phyloP scores from a whole-genome alignment of 2,113 vertebrate genomes.

The Ciconia boyciana region DNA sequence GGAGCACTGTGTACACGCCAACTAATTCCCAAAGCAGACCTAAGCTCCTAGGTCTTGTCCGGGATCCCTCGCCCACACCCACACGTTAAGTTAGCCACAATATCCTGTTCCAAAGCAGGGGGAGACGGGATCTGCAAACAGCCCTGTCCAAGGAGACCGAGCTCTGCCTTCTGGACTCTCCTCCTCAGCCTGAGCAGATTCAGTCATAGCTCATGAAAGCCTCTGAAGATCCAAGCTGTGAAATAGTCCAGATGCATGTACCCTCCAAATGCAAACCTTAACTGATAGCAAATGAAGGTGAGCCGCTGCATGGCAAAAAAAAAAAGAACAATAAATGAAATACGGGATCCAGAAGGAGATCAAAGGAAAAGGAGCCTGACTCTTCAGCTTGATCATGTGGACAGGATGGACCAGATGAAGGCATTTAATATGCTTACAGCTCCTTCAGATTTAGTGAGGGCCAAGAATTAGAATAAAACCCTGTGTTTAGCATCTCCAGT shows the following conservation, averaged over 20 bases:
- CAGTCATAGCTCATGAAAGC: neutral
- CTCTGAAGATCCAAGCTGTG: neutral
- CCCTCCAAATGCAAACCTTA: neutral
- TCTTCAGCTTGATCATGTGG: neutral
- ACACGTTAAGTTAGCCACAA: neutral
- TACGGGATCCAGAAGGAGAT: neutral
- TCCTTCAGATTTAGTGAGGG: neutral
- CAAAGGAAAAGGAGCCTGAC: neutral
- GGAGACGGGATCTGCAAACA: neutral
- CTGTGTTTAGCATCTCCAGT: neutral
- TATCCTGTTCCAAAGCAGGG: neutral
- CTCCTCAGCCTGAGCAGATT: neutral
- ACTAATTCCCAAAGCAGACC: constrained; percentile 1
- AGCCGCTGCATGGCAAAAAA: neutral
- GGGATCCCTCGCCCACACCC: neutral
- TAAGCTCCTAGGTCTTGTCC: neutral
- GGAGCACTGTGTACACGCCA: neutral
- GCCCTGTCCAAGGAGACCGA: neutral
- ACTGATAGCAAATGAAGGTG: neutral
- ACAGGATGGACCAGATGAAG: neutral
- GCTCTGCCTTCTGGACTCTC: neutral
- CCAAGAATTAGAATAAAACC: neutral
- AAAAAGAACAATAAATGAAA: neutral
- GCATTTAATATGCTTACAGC: neutral
- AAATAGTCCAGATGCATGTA: neutral